Base-by-base conservation (phyloP, 2,113 vertebrate genomes). In the Macaca mulatta region DNA sequence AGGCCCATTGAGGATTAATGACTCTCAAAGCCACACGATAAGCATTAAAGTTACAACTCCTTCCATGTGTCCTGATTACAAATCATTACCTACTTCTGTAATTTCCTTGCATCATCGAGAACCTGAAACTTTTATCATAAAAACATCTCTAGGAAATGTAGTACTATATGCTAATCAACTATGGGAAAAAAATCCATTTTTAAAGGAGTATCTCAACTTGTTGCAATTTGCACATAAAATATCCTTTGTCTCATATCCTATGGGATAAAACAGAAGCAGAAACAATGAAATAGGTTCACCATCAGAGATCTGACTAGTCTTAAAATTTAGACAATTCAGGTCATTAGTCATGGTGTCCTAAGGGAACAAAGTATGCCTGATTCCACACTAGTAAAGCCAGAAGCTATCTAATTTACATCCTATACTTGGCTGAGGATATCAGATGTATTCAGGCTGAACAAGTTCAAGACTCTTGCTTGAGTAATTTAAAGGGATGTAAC, bases 401-500 rank as follows among this genome's bases (percentile, higher is more conserved):
- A 96, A 97, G 69, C 80, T 93, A 72, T 95, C 55, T 89, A 78
- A 96, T 97, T 97, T 97, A 90, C 80, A 96, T 97, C 88, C 40
- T 20, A 35, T 92, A 23, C 45, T 96, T 97, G 79, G 67, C 77
- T 92, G 45, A 96, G 57, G 57, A 93, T 96, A 97, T 96, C 89
- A 97, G 97, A 97, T 97, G 40, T 90, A 93, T 97, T 98, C 81
- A 84, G 89, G 84, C 89, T 97, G 96, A 97, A 97, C 72, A 98
- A 94, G 88, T 96, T 97, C 93, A 96, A 97, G 93, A 97, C 57
- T 96, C 82, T 92, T 84, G 77, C 96, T 98, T 87, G 87, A 96
- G 92, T 97, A 98, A 97, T 97, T 97, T 97, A 93, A 98, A 90
- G 95, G 84, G 94, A 97, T 82, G 70, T 92, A 96, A 94, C 89